A percentile compares a stretch with the other conserved stretches of the same genome.
phyloP scores from a whole-genome alignment of 2,797 vertebrate genomes.

The Thunnus albacares region DNA sequence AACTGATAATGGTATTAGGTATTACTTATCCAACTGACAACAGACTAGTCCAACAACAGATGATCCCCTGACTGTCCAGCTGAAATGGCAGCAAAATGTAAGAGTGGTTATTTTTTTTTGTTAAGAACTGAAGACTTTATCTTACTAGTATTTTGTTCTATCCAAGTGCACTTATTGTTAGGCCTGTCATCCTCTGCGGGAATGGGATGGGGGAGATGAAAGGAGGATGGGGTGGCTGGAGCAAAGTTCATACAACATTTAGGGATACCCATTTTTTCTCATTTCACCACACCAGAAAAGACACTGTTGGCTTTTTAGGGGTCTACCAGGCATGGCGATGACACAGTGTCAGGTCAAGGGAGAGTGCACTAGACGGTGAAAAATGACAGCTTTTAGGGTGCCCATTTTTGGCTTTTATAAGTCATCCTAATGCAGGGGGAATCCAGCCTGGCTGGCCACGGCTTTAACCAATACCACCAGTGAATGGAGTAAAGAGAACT shows the following conservation, averaged over 20 bases:
- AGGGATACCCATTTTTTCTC: slow-evolving; percentile 76
- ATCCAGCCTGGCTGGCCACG: slow-evolving; percentile 28
- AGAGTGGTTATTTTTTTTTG: slow-evolving; percentile 42
- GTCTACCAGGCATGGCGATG: slow-evolving; percentile 41
- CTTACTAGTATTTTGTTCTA: slow-evolving; percentile 71
- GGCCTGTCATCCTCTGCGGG: slow-evolving; percentile 59
- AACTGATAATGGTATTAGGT: background rate
- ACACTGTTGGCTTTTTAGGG: slow-evolving; percentile 65
- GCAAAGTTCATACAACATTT: slow-evolving; percentile 79
- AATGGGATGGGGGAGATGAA: slow-evolving; percentile 80
- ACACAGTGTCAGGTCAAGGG: slow-evolving; percentile 52
- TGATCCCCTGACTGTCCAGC: slow-evolving; percentile 3
- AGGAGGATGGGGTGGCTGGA: slow-evolving; percentile 74
- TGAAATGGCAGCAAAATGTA: slow-evolving; percentile 38
- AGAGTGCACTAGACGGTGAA: slow-evolving; percentile 57
- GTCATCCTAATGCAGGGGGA: slow-evolving; percentile 48
- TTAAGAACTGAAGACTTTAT: slow-evolving; percentile 56
- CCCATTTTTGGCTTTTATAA: slow-evolving; percentile 74
- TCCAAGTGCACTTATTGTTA: slow-evolving; percentile 78
- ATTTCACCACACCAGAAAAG: slow-evolving; percentile 60
- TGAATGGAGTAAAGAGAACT: slow-evolving; percentile 34
- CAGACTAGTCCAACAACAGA: slow-evolving; percentile 19
- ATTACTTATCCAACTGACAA: slow-evolving; percentile 15
- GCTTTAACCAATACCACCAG: slow-evolving; percentile 37
- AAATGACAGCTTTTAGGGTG: slow-evolving; percentile 78